These are phyloP conservation scores for Myathropa florea DNA, from an alignment of 2,888 invertebrate species.

Conservation along the genomic window DNA sequence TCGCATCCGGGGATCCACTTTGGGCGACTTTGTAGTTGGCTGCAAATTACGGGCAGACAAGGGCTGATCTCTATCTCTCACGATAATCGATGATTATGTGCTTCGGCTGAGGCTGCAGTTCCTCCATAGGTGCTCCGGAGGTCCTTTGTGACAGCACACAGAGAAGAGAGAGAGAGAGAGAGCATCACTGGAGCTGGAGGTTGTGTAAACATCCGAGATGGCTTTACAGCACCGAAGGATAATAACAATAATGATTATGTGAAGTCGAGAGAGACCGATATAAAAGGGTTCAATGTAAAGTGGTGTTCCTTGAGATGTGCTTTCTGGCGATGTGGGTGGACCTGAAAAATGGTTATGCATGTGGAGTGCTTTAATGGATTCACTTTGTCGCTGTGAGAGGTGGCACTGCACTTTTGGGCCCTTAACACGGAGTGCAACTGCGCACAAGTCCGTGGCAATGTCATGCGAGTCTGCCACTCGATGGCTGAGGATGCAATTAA, in stretches of 20 bases:
- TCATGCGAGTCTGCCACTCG: neutral
- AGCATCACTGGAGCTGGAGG: neutral
- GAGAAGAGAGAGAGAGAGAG: neutral
- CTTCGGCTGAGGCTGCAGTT: slow-evolving; percentile 19
- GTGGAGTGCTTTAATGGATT: slow-evolving; percentile 70
- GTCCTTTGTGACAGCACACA: slow-evolving; percentile 28
- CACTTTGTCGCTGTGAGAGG: slow-evolving; percentile 47
- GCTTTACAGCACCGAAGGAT: slow-evolving; percentile 50
- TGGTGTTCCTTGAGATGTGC: slow-evolving; percentile 44
- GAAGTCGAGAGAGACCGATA: slow-evolving; percentile 54
- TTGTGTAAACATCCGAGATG: slow-evolving; percentile 59
- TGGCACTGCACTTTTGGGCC: slow-evolving; percentile 44
- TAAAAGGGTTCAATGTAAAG: slow-evolving; percentile 71
- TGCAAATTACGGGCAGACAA: slow-evolving; percentile 56
- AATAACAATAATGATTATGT: slow-evolving; percentile 71
- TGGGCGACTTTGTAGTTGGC: slow-evolving; percentile 62
- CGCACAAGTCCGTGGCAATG: slow-evolving; percentile 40
- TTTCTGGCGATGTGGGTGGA: slow-evolving; percentile 35
- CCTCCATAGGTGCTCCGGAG: slow-evolving; percentile 10
- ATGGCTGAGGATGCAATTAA: slow-evolving; percentile 44
- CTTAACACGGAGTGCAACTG: slow-evolving; percentile 37
- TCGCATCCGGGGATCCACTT: slow-evolving; percentile 58
- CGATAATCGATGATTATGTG: slow-evolving; percentile 69
- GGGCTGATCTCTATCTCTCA: slow-evolving; percentile 64
- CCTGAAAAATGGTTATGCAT: slow-evolving; percentile 59